Base-by-base conservation (phyloP, 2,113 vertebrate species). In the Saccopteryx bilineata region DNA sequence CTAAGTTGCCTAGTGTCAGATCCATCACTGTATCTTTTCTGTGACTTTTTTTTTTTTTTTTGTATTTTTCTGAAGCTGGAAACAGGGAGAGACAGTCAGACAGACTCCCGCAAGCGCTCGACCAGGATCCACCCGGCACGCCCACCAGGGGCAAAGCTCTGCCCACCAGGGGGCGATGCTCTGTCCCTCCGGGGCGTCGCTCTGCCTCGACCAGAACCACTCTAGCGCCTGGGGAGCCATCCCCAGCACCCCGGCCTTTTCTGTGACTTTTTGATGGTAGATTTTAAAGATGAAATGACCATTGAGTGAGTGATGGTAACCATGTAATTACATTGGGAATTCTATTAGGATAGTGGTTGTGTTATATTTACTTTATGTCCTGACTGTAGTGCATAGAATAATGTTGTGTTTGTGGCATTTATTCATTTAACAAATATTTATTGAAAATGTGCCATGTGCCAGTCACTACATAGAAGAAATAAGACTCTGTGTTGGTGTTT, bases 21-120 rank as follows among this genome's bases (percentile, higher is more conserved):
- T 48, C 76, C 23, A 65, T 48, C 18, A 18, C 6, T 52, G 56
- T 65, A 17, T 86, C 74, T 48, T 84, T 80, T 87, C 56, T 94
- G 39, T 91, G 39, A 76, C 31, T 90, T 95, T 83, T 48, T 72
- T n/a, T n/a, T n/a, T n/a, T n/a, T n/a, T n/a, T n/a, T n/a, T n/a
- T n/a, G n/a, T n/a, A n/a, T n/a, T n/a, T n/a, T n/a, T n/a, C n/a
- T n/a, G n/a, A n/a, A n/a, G n/a, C n/a, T n/a, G n/a, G n/a, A n/a
- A n/a, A n/a, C n/a, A n/a, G n/a, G n/a, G n/a, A n/a, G n/a, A n/a
- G n/a, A n/a, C n/a, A n/a, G n/a, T n/a, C n/a, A n/a, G n/a, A n/a
- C n/a, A n/a, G n/a, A n/a, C n/a, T n/a, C n/a, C n/a, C n/a, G n/a
- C n/a, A n/a, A n/a, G n/a, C n/a, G n/a, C n/a, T n/a, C n/a, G n/a